Evolutionary conservation across 2,797 vertebrate species (phyloP), one percentile per base, ranked within the genome.

Genomic region (Notolepis coatsorum): DNA sequence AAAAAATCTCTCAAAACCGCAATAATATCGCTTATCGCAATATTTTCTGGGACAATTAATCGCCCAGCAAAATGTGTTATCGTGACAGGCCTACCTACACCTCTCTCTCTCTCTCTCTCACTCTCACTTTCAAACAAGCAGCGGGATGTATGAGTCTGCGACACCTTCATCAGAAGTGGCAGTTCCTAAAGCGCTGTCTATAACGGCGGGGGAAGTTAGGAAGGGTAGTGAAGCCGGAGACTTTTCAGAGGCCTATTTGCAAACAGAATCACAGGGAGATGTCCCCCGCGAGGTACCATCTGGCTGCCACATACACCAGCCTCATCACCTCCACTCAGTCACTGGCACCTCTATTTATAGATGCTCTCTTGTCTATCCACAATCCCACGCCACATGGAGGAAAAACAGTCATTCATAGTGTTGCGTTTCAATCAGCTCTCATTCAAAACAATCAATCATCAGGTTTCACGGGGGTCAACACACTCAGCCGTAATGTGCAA

Each of bases 221-320:
- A 80, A 25, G n/a, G 35, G 63, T 68, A 82, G 46, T 77, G 75
- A 59, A 80, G 73, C 39, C 66, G 65, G 65, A 51, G 72, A 82
- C 82, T 87, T 83, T 79, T 82, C 75, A 75, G 73, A 88, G 81
- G 85, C 81, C 84, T 85, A 89, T 91, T 90, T 92, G 88, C 89
- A 90, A 88, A 90, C 85, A 91, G 86, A 90, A 88, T 89, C 88
- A 81, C 88, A 74, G 66, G 85, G 82, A 90, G 86, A 88, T 79
- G 85, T 87, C 55, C 79, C 86, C 83, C 75, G 85, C 71, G 80
- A 85, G 89, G 79, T 79, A 86, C 87, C 90, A 89, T 91, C 83
- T 91, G 89, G 87, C 80, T 80, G 75, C 86, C 75, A 68, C 80
- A 77, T 71, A 73, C 88, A 91, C 90, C 87, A 88, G 75, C 78